Evolutionary conservation across 2,797 vertebrate species (phyloP).

Genomic region (Acanthurus lineatus): DNA sequence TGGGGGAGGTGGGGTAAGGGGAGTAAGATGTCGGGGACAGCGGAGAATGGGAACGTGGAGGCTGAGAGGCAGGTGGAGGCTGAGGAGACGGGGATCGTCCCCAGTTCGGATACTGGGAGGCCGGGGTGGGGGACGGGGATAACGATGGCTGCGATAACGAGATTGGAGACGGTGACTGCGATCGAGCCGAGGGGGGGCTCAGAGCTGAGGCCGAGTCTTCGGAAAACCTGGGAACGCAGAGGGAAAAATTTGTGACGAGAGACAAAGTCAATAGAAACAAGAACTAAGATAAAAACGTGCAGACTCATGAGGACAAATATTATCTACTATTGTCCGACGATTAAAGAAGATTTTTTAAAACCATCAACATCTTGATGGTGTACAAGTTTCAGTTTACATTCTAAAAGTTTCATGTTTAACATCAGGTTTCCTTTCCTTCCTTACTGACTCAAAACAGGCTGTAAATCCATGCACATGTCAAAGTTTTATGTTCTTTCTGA

Average conservation of each 20-base stretch:
- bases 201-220: slow-evolving; percentile 85
- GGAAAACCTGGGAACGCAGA: slow-evolving; percentile 79
- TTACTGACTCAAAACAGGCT: slow-evolving; percentile 10
- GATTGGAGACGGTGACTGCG: slow-evolving; percentile 84
- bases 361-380: neutral
- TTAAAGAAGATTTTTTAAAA: neutral
- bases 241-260: slow-evolving; percentile 53
- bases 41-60: slow-evolving; percentile 82
- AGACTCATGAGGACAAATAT: slow-evolving; percentile 4
- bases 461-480: slow-evolving; percentile 29
- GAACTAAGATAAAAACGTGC: slow-evolving; percentile 18
- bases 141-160: slow-evolving; percentile 84
- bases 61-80: slow-evolving; percentile 74
- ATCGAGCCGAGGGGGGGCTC: slow-evolving; percentile 82
- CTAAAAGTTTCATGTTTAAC: neutral
- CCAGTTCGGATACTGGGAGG: slow-evolving; percentile 87
- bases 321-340: neutral
- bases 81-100: slow-evolving; percentile 84
- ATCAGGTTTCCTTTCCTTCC: slow-evolving; percentile 4
- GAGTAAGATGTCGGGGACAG: slow-evolving; percentile 82
- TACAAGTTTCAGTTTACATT: neutral
- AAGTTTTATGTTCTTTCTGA: slow-evolving; percentile 24
- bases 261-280: neutral
- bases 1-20: slow-evolving; percentile 87
- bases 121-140: slow-evolving; percentile 83